These are phyloP conservation scores for Rhyacophila evoluta DNA, from an alignment of 2,888 invertebrate species.

Conservation along the genomic window DNA sequence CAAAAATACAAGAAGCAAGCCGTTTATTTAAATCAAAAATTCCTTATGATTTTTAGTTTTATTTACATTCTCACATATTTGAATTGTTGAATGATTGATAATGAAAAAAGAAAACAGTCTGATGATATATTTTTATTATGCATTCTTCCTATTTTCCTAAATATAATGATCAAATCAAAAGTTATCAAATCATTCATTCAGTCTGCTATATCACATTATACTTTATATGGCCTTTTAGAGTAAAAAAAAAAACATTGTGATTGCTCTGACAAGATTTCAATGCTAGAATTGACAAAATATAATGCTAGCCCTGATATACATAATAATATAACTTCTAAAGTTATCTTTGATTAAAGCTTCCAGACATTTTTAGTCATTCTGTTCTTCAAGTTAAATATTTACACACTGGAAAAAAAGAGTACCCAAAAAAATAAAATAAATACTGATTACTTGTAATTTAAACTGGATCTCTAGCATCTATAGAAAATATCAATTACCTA, in stretches of 20 bases:
- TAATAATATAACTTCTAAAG: no score
- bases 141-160: background rate
- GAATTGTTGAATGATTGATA: background rate
- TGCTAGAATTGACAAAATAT: background rate
- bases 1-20: background rate
- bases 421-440: no score
- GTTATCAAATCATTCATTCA: slow-evolving; percentile 48
- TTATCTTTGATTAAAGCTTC: no score
- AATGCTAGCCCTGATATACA: background rate
- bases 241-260: background rate
- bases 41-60: background rate
- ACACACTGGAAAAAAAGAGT: no score
- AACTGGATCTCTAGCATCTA: no score
- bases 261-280: no score
- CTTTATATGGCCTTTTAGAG: slow-evolving; percentile 38
- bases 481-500: no score
- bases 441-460: no score
- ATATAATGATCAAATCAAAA: slow-evolving; percentile 46
- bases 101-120: background rate
- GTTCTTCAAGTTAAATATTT: no score
- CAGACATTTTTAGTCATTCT: no score
- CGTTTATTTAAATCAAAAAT: slow-evolving; percentile 10
- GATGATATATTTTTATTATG: background rate
- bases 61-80: slow-evolving; percentile 10
- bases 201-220: slow-evolving; percentile 48